Conservation (phyloP, 2,113 vertebrate genomes). For the Callaeas wilsoni region DNA sequence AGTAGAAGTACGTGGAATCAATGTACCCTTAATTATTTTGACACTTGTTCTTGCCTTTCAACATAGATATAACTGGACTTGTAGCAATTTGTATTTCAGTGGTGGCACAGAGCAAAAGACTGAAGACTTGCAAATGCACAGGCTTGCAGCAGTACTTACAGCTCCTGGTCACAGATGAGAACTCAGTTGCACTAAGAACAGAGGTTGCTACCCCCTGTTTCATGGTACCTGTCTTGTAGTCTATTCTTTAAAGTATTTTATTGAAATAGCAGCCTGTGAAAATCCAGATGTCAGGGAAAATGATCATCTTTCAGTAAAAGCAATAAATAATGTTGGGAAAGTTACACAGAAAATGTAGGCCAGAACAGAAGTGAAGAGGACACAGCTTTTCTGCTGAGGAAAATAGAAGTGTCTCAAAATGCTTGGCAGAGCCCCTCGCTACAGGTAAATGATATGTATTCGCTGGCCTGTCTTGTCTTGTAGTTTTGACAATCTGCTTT, state of each 20-base stretch:
- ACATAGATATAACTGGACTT: not conserved
- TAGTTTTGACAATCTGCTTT: constrained; percentile 4
- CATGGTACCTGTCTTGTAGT: not conserved
- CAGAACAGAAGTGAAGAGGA: not conserved
- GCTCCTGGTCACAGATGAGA: not conserved
- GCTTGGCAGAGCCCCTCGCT: not conserved
- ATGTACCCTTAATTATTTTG: not conserved
- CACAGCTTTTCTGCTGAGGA: not conserved
- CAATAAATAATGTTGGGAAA: not conserved
- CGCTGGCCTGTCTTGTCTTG: not conserved
- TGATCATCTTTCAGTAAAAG: not conserved
- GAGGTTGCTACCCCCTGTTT: not conserved
- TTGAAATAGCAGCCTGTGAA: not conserved
- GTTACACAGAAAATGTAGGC: not conserved
- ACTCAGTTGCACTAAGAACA: not conserved
- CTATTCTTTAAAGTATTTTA: not conserved
- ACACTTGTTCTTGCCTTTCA: not conserved
- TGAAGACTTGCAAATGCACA: not conserved
- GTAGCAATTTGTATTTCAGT: not conserved
- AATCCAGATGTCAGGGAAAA: not conserved
- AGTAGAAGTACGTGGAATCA: not conserved
- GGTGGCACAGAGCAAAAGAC: not conserved
- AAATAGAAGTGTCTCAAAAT: not conserved
- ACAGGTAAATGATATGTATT: not conserved
- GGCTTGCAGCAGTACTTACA: not conserved